phyloP scores from a whole-genome alignment of 2,113 vertebrate genomes.

The Otocyon megalotis region DNA sequence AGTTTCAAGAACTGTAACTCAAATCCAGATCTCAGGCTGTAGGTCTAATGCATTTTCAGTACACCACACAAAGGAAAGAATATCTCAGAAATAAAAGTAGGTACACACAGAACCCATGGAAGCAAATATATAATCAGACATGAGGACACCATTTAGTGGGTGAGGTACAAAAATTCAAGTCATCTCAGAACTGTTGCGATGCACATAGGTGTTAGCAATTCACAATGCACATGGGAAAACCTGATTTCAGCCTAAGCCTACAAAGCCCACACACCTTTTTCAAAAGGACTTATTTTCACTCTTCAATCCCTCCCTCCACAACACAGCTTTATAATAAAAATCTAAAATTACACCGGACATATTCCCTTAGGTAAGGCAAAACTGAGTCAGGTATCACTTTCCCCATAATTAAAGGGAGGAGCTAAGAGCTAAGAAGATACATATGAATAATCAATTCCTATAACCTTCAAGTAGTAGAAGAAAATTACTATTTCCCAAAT shows the following conservation, averaged over 20 bases:
- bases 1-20: not conserved
- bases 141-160: not conserved
- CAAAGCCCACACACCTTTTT: not conserved
- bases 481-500: constrained; percentile 40
- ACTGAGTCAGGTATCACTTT: not conserved
- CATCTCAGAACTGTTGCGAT: not conserved
- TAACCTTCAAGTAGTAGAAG: not conserved
- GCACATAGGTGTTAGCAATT: not conserved
- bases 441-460: constrained; percentile 13
- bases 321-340: constrained; percentile 34
- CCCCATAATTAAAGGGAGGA: constrained; percentile 31
- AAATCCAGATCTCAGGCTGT: not conserved
- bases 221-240: not conserved
- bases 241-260: not conserved
- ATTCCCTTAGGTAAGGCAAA: constrained; percentile 45
- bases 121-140: not conserved
- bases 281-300: constrained; percentile 18
- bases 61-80: not conserved
- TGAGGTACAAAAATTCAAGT: not conserved
- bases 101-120: not conserved
- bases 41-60: not conserved
- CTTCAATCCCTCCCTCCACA: not conserved
- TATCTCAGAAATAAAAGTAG: not conserved
- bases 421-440: not conserved
- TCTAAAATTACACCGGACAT: constrained; percentile 23